phyloP scores from a whole-genome alignment of 1,140 invertebrate genomes.

The Euwallacea fornicatus region DNA sequence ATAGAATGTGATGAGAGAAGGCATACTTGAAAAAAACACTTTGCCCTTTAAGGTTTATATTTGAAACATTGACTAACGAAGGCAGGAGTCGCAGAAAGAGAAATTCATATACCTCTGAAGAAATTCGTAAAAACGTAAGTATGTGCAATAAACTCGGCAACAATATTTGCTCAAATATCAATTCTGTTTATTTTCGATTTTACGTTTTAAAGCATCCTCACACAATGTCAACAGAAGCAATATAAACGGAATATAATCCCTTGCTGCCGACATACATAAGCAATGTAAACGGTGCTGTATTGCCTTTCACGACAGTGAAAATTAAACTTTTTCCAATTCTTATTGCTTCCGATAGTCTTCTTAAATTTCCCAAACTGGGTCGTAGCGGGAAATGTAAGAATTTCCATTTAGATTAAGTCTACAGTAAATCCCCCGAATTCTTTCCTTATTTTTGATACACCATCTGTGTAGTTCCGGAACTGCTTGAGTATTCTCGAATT shows the following conservation, averaged over 20 bases:
- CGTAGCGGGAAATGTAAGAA: conserved; percentile 11
- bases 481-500: conserved; percentile 35
- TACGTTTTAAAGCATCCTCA: conserved; percentile 5
- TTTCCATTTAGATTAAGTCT: conserved; percentile 38
- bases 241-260: conserved; percentile 2
- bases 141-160: too few species aligned
- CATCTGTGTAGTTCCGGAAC: conserved; percentile 35
- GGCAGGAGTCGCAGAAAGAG: too few species aligned
- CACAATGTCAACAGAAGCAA: conserved; percentile 7
- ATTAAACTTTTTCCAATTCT: conserved; percentile 20
- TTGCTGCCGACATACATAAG: conserved; percentile 2
- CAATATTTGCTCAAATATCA: too few species aligned
- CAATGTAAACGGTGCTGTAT: conserved; percentile 11
- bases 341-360: background rate
- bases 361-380: conserved; percentile 11
- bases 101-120: too few species aligned
- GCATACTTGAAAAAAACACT: too few species aligned
- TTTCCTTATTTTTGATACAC: conserved; percentile 31
- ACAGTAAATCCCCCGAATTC: conserved; percentile 18
- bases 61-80: too few species aligned
- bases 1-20: too few species aligned
- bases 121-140: too few species aligned
- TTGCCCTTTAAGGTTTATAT: too few species aligned
- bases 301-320: conserved; percentile 12
- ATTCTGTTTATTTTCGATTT: background rate